phyloP scores from a whole-genome alignment of 2,113 vertebrate genomes.

The Ammodytes marinus region DNA sequence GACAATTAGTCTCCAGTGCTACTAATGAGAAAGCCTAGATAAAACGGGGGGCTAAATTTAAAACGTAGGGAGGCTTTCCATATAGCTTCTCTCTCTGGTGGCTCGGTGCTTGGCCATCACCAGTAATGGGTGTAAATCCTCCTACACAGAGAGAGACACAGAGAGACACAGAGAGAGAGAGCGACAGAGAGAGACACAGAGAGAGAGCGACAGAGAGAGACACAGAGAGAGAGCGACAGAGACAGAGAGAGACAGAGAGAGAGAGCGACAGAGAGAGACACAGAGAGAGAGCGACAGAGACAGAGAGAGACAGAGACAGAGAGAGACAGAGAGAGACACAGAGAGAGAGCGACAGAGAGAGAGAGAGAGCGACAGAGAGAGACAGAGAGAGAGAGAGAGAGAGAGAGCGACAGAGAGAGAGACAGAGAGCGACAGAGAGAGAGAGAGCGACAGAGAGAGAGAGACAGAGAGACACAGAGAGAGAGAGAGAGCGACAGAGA shows the following conservation, averaged over 20 bases:
- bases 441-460: constrained; percentile 81
- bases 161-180: constrained; percentile 26
- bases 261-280: constrained; percentile 18
- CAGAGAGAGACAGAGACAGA: constrained; percentile 55
- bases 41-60: constrained; percentile 90
- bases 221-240: constrained; percentile 30
- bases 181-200: constrained; percentile 65
- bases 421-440: too few species aligned
- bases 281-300: constrained; percentile 17
- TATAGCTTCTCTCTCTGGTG: constrained; percentile 85
- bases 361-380: constrained; percentile 82
- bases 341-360: constrained; percentile 46
- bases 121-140: constrained; percentile 84
- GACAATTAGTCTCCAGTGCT: constrained; percentile 93
- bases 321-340: constrained; percentile 70
- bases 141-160: constrained; percentile 76
- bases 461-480: constrained; percentile 48
- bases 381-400: constrained; percentile 48
- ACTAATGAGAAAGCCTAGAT: constrained; percentile 90
- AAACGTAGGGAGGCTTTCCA: constrained; percentile 81
- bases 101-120: constrained; percentile 84
- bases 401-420: constrained; percentile 51
- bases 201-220: constrained; percentile 18
- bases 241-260: constrained; percentile 16
- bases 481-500: constrained; percentile 28